Evolutionary conservation across 1,140 invertebrate genomes (phyloP), one percentile per base, ranked within the genome.

Genomic region (Sitobion miscanthi): DNA sequence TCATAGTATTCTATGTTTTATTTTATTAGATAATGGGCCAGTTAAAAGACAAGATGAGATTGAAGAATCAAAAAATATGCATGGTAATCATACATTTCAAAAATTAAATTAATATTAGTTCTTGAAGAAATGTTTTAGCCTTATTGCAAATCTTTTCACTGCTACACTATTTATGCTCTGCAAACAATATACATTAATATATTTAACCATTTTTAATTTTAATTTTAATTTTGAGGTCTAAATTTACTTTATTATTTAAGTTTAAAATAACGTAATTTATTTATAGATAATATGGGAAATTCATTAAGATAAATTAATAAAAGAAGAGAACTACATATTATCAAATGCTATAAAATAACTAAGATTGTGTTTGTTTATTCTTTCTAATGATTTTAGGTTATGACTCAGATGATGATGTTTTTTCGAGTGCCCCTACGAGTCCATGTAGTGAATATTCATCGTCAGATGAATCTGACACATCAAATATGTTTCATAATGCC

Each of bases 381-480:
- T 69, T 30, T 45, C 4, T 62, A 45, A 52, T 52, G 2, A 57
- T 86, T 86, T 83, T 85, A 93, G 82, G 77, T 0, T 85, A 86
- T 45, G 82, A 85, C 77, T 93, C 91, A 1, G 82, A 93, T 86
- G 49, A 93, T 30, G 77, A 92, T 14, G 49, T 93, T 93, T 93
- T 85, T 57, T 85, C 49, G 20, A 93, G 91, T 93, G 91, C 82
- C 2, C 91, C 91, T 42, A 52, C 91, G 9, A 93, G 82, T 57
- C 91, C 91, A 17, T 85, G 49, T 45, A 86, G 35, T 93, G 91
- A 93, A 93, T 86, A 49, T 45, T 93, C 91, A 45, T 93, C 91
- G 2, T 85, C 77, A 0, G 82, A 93, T n/a, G 91, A 93, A 85
- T 92, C 62, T 30, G 82, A 93, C 21, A 82, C 86, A 85, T 83